These are phyloP conservation scores for Vireo griseus DNA, from an alignment of 2,797 vertebrate genomes.

Conservation along the genomic window DNA sequence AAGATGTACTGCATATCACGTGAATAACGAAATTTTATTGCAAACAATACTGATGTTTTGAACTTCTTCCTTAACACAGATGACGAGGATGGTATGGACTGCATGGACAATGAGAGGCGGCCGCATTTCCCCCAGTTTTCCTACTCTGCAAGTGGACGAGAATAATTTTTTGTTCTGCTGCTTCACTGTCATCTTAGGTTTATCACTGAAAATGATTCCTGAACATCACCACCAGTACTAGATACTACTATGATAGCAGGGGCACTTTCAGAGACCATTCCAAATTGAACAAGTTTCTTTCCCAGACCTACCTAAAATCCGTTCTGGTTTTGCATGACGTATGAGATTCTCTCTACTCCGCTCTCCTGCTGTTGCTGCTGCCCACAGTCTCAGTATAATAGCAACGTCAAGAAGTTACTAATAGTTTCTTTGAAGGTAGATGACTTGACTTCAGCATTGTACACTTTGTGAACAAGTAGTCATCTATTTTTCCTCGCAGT, in stretches of 20 bases:
- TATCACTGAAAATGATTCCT: slow-evolving; percentile 79
- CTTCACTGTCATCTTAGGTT: slow-evolving; percentile 76
- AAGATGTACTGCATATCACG: neutral
- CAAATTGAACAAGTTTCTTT: slow-evolving; percentile 63
- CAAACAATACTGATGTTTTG: neutral
- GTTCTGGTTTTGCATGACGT: slow-evolving; percentile 73
- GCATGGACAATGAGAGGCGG: slow-evolving; percentile 92
- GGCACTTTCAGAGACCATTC: slow-evolving; percentile 70
- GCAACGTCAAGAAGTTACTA: slow-evolving; percentile 72
- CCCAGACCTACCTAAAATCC: slow-evolving; percentile 48
- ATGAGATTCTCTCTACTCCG: slow-evolving; percentile 63
- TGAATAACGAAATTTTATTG: neutral
- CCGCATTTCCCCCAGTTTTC: slow-evolving; percentile 98
- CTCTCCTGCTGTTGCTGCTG: slow-evolving; percentile 77
- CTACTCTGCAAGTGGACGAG: slow-evolving; percentile 95
- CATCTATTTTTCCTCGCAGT: slow-evolving; percentile 67
- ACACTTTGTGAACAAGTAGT: slow-evolving; percentile 56
- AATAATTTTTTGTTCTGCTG: slow-evolving; percentile 79
- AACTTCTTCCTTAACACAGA: slow-evolving; percentile 73
- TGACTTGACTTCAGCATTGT: slow-evolving; percentile 58
- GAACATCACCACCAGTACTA: slow-evolving; percentile 73
- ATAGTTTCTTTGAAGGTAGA: slow-evolving; percentile 63
- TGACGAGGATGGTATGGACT: slow-evolving; percentile 97
- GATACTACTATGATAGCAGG: slow-evolving; percentile 65
- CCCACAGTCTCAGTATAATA: slow-evolving; percentile 70